A percentile compares a stretch with the other conserved stretches of the same genome.
Evolutionary conservation across 2,888 invertebrate genomes (phyloP).

Genomic region (Andrena bucephala): DNA sequence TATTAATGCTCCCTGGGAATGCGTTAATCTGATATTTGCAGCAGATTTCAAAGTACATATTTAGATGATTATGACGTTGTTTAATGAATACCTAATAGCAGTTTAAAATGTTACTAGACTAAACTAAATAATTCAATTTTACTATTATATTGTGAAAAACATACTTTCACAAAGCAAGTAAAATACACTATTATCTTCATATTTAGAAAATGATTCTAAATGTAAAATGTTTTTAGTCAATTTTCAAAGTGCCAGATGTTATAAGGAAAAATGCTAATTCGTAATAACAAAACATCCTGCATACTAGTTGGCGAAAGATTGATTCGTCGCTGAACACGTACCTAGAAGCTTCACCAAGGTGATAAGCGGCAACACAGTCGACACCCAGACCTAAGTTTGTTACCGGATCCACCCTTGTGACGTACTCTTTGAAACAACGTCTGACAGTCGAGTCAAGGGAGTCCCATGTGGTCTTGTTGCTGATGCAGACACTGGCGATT

Average conservation of each 20-base stretch:
- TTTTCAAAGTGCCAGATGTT: neutral
- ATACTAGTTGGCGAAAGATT: neutral
- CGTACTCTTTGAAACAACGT: constrained; percentile 97
- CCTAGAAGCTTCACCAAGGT: constrained; percentile 94
- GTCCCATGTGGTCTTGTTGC: constrained; percentile 97
- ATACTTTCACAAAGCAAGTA: no score
- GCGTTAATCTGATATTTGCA: no score
- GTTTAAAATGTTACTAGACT: no score
- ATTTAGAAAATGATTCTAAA: neutral
- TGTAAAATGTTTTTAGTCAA: neutral
- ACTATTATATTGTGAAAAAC: no score
- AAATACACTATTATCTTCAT: no score
- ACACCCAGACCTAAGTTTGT: constrained; percentile 87
- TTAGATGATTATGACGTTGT: no score
- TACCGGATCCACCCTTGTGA: constrained; percentile 96
- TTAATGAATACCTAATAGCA: no score
- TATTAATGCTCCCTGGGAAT: no score
- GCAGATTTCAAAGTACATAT: no score
- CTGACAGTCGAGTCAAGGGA: constrained; percentile 96
- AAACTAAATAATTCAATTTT: no score
- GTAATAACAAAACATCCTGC: no score
- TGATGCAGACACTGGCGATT: constrained; percentile 95
- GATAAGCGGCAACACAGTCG: constrained; percentile 97
- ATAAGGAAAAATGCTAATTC: neutral
- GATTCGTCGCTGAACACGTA: constrained; percentile 21